Evolutionary conservation across 2,113 vertebrate genomes (phyloP).

Genomic region (Nothocercus julius): DNA sequence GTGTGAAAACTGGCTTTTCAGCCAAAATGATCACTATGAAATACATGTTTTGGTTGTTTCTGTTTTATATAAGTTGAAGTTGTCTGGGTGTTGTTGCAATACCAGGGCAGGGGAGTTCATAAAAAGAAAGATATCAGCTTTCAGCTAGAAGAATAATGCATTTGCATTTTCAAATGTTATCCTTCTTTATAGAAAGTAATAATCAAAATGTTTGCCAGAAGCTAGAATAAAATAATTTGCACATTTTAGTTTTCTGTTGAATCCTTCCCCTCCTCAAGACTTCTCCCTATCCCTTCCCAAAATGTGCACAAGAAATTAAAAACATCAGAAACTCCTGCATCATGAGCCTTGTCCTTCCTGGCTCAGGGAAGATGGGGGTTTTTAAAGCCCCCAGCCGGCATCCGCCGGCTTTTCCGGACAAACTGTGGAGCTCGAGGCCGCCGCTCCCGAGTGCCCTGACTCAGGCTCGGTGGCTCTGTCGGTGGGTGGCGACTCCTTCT

Average conservation of each 20-base stretch:
- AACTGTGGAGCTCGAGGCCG: background rate
- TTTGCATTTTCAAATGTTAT: background rate
- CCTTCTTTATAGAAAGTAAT: background rate
- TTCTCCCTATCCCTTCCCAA: background rate
- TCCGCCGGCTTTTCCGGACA: conserved; percentile 6
- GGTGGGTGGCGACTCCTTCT: conserved; percentile 35
- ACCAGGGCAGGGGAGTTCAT: background rate
- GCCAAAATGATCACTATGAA: background rate
- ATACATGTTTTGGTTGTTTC: background rate
- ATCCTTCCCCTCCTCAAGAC: background rate
- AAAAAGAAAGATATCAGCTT: background rate
- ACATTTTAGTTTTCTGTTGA: background rate
- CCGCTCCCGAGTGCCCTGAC: background rate
- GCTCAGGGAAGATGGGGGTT: background rate
- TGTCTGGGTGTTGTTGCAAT: background rate
- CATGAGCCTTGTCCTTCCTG: background rate
- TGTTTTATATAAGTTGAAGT: background rate
- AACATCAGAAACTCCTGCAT: background rate
- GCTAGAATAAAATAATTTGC: background rate
- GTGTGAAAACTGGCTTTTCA: background rate
- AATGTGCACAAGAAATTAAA: background rate
- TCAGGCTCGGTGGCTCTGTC: conserved; percentile 18
- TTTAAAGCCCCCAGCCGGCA: conserved; percentile 51
- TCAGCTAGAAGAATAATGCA: background rate
- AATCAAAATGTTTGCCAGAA: background rate